Base-by-base conservation (phyloP, 2,888 invertebrate genomes). In the Scaptomyza tumidula region DNA sequence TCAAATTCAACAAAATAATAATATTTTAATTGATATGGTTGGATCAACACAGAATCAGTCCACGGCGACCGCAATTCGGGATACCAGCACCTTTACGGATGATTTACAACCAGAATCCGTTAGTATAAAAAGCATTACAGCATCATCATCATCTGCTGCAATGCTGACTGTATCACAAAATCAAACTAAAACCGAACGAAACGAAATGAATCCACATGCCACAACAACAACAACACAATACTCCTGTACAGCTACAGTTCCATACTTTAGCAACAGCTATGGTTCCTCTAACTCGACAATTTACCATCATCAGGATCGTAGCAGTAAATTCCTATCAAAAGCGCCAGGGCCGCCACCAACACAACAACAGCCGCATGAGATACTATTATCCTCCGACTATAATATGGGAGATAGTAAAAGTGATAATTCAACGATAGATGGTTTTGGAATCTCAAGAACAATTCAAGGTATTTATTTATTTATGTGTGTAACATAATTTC, bases 21-120 rank as follows among this genome's bases (percentile, higher is more conserved):
- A 75, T 19, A 64, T 48, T 46, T 41, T 24, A 6, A 37, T 33
- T 48, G 75, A 63, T 66, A 90, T 90, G 90, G 88, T 90, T 53
- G 89, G 88, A 16, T 73, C 82, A 14, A 79, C 33, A 33, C 33
- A 86, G 48, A 35, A 35, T 3, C 67, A 63, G 31, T 67, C 56
- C 46, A 64, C 44, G n/a, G 67, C 61, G 29, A 61, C 49, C 19
- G 44, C 62, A 29, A 57, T 57, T 33, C 56, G 57, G 13, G 75
- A 82, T 53, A 57, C 48, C 3, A 56, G 55, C 37, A 61, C 62
- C 9, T 74, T 67, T 49, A 60, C 70, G 7, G 65, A 48, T 5
- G 75, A 78, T 43, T 55, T 65, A 35, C 63, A 67, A n/a, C 29
- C 66, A 6, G 35, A 53, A 13, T n/a, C 53, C 9, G 50, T 50